These are phyloP conservation scores for Drosophila quadrilineata DNA, from an alignment of 1,140 invertebrate genomes.

Conservation along the genomic window DNA sequence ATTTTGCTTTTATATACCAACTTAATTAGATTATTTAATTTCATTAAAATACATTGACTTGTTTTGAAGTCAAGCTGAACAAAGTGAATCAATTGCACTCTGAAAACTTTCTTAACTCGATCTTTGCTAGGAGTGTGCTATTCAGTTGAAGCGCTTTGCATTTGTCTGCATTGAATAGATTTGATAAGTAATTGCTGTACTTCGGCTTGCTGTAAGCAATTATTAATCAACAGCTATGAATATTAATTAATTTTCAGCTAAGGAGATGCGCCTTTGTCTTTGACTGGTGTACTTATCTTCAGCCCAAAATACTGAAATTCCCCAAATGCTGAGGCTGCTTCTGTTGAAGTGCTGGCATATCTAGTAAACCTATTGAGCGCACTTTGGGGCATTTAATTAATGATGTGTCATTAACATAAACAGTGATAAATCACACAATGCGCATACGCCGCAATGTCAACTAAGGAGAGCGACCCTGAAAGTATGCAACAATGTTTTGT, in stretches of 20 bases:
- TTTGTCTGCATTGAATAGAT: background rate
- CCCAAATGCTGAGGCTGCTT: background rate
- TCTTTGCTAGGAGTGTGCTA: no score
- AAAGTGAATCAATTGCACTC: no score
- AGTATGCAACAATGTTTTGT: conserved; percentile 39
- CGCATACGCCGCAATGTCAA: background rate
- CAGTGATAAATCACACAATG: conserved; percentile 59
- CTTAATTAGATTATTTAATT: no score
- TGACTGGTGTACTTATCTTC: background rate
- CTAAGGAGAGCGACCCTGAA: background rate
- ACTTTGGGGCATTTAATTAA: conserved; percentile 69
- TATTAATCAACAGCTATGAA: conserved; percentile 7
- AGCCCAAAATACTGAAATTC: conserved; percentile 10
- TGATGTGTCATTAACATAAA: conserved; percentile 59
- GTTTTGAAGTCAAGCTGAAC: no score
- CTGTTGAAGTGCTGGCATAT: conserved; percentile 2
- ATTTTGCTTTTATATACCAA: no score
- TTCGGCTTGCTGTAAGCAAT: conserved; percentile 8
- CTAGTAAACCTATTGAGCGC: conserved; percentile 49
- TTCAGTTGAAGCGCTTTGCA: no score
- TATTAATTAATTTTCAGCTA: conserved; percentile 39
- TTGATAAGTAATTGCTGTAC: background rate
- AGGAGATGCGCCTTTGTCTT: background rate
- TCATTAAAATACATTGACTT: no score
- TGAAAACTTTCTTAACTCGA: no score